Evolutionary conservation across 2,888 invertebrate genomes (phyloP).

Genomic region (Zygaena filipendulae): DNA sequence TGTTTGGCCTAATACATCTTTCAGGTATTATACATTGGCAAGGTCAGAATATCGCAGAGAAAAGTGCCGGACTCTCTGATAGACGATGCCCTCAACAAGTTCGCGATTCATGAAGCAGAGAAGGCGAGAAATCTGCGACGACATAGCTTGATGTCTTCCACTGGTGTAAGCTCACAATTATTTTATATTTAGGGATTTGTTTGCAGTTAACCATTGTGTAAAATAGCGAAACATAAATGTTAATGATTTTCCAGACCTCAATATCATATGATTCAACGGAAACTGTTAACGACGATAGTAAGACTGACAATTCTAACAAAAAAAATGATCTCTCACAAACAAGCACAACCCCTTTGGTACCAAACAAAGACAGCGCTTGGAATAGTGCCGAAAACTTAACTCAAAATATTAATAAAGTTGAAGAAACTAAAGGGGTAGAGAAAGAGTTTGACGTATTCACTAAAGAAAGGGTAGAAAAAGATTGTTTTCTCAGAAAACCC

Average conservation of each 20-base stretch:
- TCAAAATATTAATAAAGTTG: constrained; percentile 18
- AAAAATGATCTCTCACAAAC: constrained; percentile 24
- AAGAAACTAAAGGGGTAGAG: constrained; percentile 33
- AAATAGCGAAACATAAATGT: too few relatives aligned
- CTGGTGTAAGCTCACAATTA: constrained; percentile 31
- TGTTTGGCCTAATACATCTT: too few relatives aligned
- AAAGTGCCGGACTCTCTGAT: constrained; percentile 90
- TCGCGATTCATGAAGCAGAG: constrained; percentile 82
- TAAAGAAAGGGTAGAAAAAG: constrained; percentile 47
- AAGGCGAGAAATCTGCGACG: constrained; percentile 56
- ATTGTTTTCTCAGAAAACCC: constrained; percentile 29
- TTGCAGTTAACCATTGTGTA: constrained; percentile 1
- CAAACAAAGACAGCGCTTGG: constrained; percentile 35
- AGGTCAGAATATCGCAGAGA: constrained; percentile 87
- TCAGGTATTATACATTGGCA: constrained; percentile 90
- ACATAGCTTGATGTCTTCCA: constrained; percentile 52
- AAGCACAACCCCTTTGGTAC: constrained; percentile 46
- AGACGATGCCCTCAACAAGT: constrained; percentile 89
- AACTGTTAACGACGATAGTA: constrained; percentile 30
- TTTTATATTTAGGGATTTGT: constrained; percentile 3
- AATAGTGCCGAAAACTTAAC: constrained; percentile 35
- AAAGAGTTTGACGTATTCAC: constrained; percentile 60
- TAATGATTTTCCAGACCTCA: constrained; percentile 39
- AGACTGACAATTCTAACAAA: constrained; percentile 23
- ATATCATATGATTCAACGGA: constrained; percentile 34